Conservation (phyloP, 2,888 invertebrate genomes). For the Oxyteleia sp. region DNA sequence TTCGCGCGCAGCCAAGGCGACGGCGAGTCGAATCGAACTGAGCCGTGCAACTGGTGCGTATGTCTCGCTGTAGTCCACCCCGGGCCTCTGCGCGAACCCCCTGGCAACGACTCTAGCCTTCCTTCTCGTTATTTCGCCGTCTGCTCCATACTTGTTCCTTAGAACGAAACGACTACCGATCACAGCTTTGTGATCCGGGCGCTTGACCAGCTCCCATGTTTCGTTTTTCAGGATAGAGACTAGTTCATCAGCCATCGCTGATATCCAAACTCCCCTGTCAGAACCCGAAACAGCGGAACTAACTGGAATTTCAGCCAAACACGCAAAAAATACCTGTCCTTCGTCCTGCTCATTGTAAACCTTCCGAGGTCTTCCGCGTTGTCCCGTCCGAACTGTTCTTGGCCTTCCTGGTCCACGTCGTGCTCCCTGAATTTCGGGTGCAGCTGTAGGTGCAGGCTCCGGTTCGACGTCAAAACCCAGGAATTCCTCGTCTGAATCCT, state of each 20-base stretch:
- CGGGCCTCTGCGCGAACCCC: conserved; percentile 34
- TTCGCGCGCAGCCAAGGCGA: conserved; percentile 12
- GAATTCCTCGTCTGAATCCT: neutral
- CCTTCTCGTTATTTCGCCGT: conserved; percentile 23
- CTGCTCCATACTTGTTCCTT: conserved; percentile 20
- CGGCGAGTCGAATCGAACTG: conserved; percentile 15
- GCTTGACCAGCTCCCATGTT: conserved; percentile 39
- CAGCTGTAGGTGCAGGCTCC: neutral
- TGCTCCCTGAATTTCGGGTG: neutral
- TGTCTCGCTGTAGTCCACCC: conserved; percentile 32
- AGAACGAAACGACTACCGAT: conserved; percentile 41
- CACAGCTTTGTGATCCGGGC: conserved; percentile 23
- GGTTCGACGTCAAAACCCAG: neutral
- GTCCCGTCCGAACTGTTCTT: conserved; percentile 17
- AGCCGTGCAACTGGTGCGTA: conserved; percentile 40
- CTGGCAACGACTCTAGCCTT: conserved; percentile 44
- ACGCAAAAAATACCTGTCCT: neutral
- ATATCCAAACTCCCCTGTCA: conserved; percentile 9
- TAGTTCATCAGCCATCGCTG: conserved; percentile 26
- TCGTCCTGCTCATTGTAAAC: conserved; percentile 13
- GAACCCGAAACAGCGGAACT: conserved; percentile 9
- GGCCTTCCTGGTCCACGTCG: conserved; percentile 24
- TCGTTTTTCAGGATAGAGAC: conserved; percentile 19
- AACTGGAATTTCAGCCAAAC: conserved; percentile 7
- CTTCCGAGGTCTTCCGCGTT: conserved; percentile 22